phyloP scores from a whole-genome alignment of 1,140 invertebrate species.

The Eupristina koningsbergeri region DNA sequence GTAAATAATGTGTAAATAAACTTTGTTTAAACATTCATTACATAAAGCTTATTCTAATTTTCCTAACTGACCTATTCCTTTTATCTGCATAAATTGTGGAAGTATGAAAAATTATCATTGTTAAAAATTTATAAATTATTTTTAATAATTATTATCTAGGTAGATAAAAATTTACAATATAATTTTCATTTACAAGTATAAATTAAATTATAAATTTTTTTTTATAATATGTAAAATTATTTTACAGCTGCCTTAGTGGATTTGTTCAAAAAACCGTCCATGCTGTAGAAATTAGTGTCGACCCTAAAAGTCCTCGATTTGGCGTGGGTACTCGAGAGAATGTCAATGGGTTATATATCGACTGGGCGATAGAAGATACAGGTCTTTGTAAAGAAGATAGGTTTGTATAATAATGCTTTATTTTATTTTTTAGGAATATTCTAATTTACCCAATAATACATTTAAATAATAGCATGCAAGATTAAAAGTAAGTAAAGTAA shows the following conservation, averaged over 20 bases:
- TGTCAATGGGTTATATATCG: conserved; percentile 78
- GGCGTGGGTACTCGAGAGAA: conserved; percentile 76
- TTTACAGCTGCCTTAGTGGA: conserved; percentile 74
- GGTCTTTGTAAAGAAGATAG: conserved; percentile 84
- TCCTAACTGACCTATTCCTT: too few relatives aligned
- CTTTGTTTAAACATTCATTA: too few relatives aligned
- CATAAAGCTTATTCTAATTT: too few relatives aligned
- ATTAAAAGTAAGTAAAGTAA: too few relatives aligned
- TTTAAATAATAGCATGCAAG: neutral
- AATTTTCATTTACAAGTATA: too few relatives aligned
- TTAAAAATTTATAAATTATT: too few relatives aligned
- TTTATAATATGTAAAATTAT: neutral
- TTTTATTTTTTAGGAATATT: neutral
- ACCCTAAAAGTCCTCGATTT: conserved; percentile 79
- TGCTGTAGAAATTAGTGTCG: conserved; percentile 79
- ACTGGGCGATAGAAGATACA: conserved; percentile 84
- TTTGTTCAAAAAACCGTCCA: conserved; percentile 74
- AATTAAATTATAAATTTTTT: too few relatives aligned
- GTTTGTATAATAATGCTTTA: conserved; percentile 64
- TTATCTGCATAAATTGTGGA: too few relatives aligned
- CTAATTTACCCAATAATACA: neutral
- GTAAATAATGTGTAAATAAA: too few relatives aligned
- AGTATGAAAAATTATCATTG: too few relatives aligned
- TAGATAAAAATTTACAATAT: too few relatives aligned
- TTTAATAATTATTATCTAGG: too few relatives aligned